These are phyloP conservation scores for Hystrix cristata DNA, from an alignment of 2,113 vertebrate species.

Conservation along the genomic window DNA sequence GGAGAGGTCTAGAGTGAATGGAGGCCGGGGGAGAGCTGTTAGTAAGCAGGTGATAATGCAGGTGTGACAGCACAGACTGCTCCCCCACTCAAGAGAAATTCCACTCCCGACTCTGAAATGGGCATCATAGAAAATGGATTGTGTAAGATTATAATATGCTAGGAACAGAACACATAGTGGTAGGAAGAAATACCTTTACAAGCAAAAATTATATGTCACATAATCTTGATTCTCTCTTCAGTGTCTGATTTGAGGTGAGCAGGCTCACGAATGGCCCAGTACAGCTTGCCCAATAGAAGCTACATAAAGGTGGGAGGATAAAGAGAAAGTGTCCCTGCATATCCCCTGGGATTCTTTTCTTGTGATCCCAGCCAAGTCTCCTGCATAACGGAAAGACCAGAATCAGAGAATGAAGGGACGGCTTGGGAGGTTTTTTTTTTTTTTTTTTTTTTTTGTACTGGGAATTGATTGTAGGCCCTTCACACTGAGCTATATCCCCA, in stretches of 20 bases:
- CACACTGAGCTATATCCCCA: background rate
- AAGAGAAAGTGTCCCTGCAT: background rate
- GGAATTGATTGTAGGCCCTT: background rate
- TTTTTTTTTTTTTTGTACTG: background rate
- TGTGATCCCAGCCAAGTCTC: background rate
- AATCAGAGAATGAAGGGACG: background rate
- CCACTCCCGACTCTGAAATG: background rate
- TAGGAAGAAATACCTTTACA: background rate
- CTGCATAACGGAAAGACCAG: background rate
- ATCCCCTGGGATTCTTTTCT: background rate
- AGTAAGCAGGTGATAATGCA: background rate
- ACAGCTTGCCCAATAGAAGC: background rate
- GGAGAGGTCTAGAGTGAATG: background rate
- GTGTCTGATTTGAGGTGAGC: background rate
- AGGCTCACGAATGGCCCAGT: background rate
- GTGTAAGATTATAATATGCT: background rate
- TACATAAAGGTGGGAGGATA: background rate
- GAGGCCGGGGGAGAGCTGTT: background rate
- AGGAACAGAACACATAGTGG: background rate
- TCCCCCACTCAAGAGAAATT: background rate
- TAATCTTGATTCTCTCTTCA: background rate
- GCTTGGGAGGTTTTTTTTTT: background rate
- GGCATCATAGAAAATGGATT: background rate
- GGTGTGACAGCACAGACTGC: rapidly evolving
- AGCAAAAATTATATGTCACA: background rate